Base-by-base conservation (phyloP, 2,888 invertebrate species). In the Nymphalis polychloros region DNA sequence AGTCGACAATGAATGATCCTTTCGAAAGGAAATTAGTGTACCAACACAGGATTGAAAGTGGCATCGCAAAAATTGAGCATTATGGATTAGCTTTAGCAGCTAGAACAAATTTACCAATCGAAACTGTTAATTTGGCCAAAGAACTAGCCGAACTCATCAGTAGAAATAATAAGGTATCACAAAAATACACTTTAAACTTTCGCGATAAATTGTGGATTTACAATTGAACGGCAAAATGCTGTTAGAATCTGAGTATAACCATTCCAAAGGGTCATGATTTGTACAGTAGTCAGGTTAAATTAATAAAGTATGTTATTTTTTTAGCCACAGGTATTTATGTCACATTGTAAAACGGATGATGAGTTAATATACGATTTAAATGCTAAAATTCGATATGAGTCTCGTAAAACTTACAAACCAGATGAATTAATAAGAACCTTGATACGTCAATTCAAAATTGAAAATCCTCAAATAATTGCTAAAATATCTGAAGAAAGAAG, bases 81-180 rank as follows among this genome's bases (percentile, higher is more conserved):
- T 96, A 97, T 77, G 96, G 96, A 0, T 85, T 96, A 41, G 90
- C 93, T 35, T 83, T 96, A 61, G 95, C 96, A 1, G 87, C 93
- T 70, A 93, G 93, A 74, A 94, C 94, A 0, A 92, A 94, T 72
- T 88, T 95, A 77, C 95, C 95, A 0, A 84, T 89, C 70, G 83
- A 87, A n/a, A 92, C 94, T 5, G 85, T 95, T 0, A 84, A 91
- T 61, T 80, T 93, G 57, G 94, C 95, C 0, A 86, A 89, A 66
- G 87, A 92, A 71, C 80, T 93, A 2, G 89, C 93, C 8, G 84
- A 84, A 62, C 75, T 92, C 1, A 90, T 93, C 59, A 75, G 78
- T 0, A 79, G 79, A 47, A 84, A 79, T 70, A 81, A 77, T 70
- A 87, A 87, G 83, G 93, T 93, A 81, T 47, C 17, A 52, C 20